Base-by-base conservation (phyloP, 2,113 vertebrate genomes). In the Ancistrus triradiatus region DNA sequence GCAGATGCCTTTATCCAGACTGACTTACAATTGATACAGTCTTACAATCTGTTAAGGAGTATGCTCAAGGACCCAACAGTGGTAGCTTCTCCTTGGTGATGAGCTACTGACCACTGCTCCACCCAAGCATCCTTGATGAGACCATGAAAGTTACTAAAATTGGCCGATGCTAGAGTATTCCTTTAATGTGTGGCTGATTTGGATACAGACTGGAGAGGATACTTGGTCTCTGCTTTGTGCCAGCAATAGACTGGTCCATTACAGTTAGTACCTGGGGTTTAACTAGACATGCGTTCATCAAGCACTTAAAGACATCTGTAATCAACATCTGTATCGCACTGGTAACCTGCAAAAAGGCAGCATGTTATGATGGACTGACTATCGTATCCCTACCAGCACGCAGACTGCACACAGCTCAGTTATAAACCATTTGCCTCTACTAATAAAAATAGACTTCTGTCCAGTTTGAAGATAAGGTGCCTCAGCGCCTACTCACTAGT, bases 381-480 rank as follows among this genome's bases (percentile, higher is more conserved):
- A 43, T n/a, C n/a, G n/a, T n/a, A n/a, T 18, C 22, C 18, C 53
- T 43, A 59, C 13, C 40, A 35, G 13, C 63, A 18, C 33, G 46
- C 61, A 42, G 37, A 44, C 40, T 61, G 25, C 56, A 61, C 35
- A 57, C 48, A 27, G 27, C 11, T 46, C 47, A 61, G 6, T 53
- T 60, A 68, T 31, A 75, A 71, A 72, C 55, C 42, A 59, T 44
- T 46, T 37, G 55, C 40, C 46, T 65, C 40, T 13, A 59, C 50
- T 66, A 44, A 68, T 63, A 74, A 78, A 76, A 78, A 75, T 73
- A 78, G 65, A 69, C 42, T 60, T 78, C 55, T 67, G 31, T 74
- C 65, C 61, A 74, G 66, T 68, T 73, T 68, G 48, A 65, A 47
- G 64, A 59, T 71, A 78, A 75, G 64, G 70, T 75, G 73, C 70